Conservation (phyloP, 1,140 invertebrate genomes). For the Drosophila simulans region DNA sequence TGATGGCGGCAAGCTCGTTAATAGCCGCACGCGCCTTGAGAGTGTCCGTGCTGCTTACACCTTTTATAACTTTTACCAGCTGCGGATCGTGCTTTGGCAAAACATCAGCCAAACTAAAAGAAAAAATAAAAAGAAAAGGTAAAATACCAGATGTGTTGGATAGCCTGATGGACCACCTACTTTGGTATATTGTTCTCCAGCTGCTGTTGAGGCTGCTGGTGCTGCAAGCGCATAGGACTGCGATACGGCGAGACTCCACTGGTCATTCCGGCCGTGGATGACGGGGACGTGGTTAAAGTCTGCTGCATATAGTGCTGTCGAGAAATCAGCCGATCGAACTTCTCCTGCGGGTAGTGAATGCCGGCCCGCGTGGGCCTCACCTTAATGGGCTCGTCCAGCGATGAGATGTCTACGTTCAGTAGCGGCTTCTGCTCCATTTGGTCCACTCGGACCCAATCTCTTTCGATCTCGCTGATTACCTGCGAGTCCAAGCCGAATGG, state of each 20-base stretch:
- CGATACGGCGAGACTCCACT: slow-evolving; percentile 67
- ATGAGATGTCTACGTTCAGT: slow-evolving; percentile 85
- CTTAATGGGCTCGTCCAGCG: slow-evolving; percentile 86
- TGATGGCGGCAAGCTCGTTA: slow-evolving; percentile 76
- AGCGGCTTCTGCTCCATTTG: slow-evolving; percentile 84
- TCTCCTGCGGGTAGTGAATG: slow-evolving; percentile 85
- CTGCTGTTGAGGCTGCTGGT: slow-evolving; percentile 41
- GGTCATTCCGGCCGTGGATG: slow-evolving; percentile 34
- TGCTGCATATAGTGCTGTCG: slow-evolving; percentile 49
- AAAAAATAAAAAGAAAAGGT: neutral
- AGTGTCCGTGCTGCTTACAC: slow-evolving; percentile 73
- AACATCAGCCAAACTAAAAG: slow-evolving; percentile 78
- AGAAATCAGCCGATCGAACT: slow-evolving; percentile 85
- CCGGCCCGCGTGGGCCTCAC: slow-evolving; percentile 82
- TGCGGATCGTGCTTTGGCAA: slow-evolving; percentile 83
- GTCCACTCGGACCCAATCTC: slow-evolving; percentile 78
- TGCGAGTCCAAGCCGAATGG: slow-evolving; percentile 90
- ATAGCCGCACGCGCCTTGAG: slow-evolving; percentile 78
- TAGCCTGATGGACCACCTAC: slow-evolving; percentile 19
- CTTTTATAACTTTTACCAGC: slow-evolving; percentile 76
- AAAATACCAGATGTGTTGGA: neutral
- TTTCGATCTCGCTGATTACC: slow-evolving; percentile 88
- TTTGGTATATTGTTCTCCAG: slow-evolving; percentile 67
- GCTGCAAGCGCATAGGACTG: slow-evolving; percentile 64
- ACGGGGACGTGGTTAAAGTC: slow-evolving; percentile 52